Base-by-base conservation (phyloP, 2,888 invertebrate genomes). In the Vanessa cardui region DNA sequence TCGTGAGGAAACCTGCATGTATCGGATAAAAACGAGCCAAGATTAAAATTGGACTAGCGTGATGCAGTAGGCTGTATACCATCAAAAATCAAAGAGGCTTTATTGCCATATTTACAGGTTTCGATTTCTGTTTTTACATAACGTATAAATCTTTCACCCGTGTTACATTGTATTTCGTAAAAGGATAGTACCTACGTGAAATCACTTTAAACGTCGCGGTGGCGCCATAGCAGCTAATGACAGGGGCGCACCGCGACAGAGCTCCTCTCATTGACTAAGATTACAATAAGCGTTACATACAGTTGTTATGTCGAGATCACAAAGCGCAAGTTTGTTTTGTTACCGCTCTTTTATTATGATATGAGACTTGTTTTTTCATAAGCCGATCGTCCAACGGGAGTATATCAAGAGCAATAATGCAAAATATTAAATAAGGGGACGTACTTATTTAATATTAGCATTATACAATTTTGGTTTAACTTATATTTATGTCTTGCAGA, bases 161-260 rank as follows among this genome's bases (percentile, higher is more conserved):
- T 39, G 39, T 39, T 39, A 39, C 12, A 63, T 33, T 18, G 39
- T 54, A 60, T 68, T 68, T 64, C 68, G 54, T 64, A 63, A 68
- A 50, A 60, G 33, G 33, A 18, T 18, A 52, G n/a, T n/a, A n/a
- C n/a, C 33, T 46, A 26, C 44, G 31, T 62, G 16, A 45, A 56
- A 60, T 56, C 39, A 54, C 39, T 50, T 50, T n/a, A 45, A 47
- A 62, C 26, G 70, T 72, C 60, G 75, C 78, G 75, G 80, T 81
- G 83, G 83, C 83, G 83, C 82, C 80, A 77, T 31, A 31, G 2
- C 77, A 75, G 74, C 69, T 87, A 84, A 86, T 87, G 73, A 86
- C 79, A 87, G 82, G 76, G 75, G 58, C 66, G 62, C 21, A 71
- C 63, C 64, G 71, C 63, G 59, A 60, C 63, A 69, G 62, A 60